These are phyloP conservation scores for Chaenogobius annularis DNA, from an alignment of 2,113 vertebrate genomes.

Conservation along the genomic window DNA sequence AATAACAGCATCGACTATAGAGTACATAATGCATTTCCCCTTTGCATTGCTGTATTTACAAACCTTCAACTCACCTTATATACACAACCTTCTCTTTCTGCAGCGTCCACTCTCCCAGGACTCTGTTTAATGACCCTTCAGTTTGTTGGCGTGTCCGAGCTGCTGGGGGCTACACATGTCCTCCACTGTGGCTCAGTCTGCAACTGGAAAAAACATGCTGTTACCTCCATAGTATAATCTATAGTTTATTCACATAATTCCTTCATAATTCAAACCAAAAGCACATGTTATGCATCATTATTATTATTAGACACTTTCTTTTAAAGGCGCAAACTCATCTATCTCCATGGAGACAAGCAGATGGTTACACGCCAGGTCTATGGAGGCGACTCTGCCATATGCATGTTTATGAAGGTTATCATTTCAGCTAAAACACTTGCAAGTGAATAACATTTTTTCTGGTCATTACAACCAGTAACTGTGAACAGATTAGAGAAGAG, in stretches of 20 bases:
- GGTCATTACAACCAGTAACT: too few relatives aligned
- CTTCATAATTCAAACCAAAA: not conserved
- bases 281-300: conserved; percentile 39
- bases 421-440: too few relatives aligned
- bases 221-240: not conserved
- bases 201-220: conserved; percentile 5
- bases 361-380: too few relatives aligned
- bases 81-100: conserved; percentile 23
- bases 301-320: not conserved
- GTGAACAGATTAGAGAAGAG: too few relatives aligned
- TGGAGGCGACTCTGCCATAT: too few relatives aligned
- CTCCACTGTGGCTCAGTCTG: conserved; percentile 17
- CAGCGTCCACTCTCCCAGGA: conserved; percentile 43
- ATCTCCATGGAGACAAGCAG: not conserved
- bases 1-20: not conserved
- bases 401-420: too few relatives aligned
- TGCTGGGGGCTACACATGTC: conserved; percentile 34
- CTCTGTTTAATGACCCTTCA: conserved; percentile 48
- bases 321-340: not conserved
- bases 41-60: not conserved
- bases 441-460: not conserved
- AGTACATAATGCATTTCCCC: not conserved
- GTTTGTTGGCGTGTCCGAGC: conserved; percentile 29
- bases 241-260: not conserved
- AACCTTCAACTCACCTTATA: conserved; percentile 17